A percentile compares a stretch with the other conserved stretches of the same genome.
Evolutionary conservation across 2,113 vertebrate species (phyloP).

Genomic region (Marmota flaviventris): DNA sequence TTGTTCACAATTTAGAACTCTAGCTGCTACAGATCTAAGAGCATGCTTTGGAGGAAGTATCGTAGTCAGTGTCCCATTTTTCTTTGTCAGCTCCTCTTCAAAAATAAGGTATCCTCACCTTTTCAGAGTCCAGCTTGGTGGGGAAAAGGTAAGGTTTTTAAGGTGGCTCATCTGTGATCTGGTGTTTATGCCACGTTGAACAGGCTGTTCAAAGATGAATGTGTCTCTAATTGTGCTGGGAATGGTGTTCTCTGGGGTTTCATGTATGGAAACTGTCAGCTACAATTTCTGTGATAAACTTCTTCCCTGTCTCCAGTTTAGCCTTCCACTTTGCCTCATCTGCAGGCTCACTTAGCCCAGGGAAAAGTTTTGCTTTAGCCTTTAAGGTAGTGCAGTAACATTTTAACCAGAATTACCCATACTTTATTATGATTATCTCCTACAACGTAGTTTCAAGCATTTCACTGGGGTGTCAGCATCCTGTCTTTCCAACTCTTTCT

Average conservation of each 20-base stretch:
- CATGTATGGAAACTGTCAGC: background rate
- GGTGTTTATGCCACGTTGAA: background rate
- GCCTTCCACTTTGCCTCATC: background rate
- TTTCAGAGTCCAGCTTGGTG: background rate
- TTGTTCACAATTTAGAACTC: background rate
- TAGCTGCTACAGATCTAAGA: background rate
- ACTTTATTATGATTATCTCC: slow-evolving; percentile 32
- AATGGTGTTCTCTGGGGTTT: slow-evolving; percentile 30
- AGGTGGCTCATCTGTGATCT: background rate
- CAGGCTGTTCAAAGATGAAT: slow-evolving; percentile 9
- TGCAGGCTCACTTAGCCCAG: background rate
- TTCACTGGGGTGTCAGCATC: background rate
- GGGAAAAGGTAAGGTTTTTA: background rate
- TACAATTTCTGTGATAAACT: background rate
- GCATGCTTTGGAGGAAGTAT: background rate
- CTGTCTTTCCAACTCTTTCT: background rate
- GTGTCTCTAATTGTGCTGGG: background rate
- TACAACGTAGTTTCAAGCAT: background rate
- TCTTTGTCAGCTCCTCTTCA: background rate
- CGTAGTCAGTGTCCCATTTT: background rate
- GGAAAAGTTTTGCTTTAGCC: background rate
- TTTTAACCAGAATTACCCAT: background rate
- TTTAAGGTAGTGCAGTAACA: background rate
- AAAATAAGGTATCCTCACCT: background rate
- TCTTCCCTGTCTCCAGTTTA: background rate